A percentile compares a stretch with the other conserved stretches of the same genome.
Evolutionary conservation across 2,888 invertebrate species (phyloP).

Genomic region (Dasysyrphus albostriatus): DNA sequence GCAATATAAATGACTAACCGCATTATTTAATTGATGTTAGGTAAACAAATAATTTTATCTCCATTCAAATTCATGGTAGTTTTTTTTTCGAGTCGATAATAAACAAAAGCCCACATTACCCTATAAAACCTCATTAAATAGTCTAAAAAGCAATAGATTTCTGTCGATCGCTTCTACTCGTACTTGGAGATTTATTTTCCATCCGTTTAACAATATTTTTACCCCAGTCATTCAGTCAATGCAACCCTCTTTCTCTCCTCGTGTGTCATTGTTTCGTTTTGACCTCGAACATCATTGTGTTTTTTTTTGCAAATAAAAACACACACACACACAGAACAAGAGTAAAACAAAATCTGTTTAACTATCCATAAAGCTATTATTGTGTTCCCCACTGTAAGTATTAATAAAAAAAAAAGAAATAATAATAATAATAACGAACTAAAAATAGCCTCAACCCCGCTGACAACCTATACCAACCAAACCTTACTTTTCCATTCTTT

Average conservation of each 20-base stretch:
- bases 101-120: constrained; percentile 34
- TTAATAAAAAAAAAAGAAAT: constrained; percentile 30
- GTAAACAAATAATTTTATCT: background rate
- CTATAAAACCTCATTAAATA: constrained; percentile 28
- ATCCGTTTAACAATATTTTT: constrained; percentile 29
- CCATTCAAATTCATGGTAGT: background rate
- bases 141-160: constrained; percentile 22
- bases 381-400: constrained; percentile 47
- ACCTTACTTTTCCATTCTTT: constrained; percentile 53
- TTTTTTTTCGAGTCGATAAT: background rate
- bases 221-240: constrained; percentile 27
- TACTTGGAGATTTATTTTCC: constrained; percentile 50
- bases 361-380: constrained; percentile 71
- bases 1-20: background rate
- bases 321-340: constrained; percentile 31
- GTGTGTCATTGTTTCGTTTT: constrained; percentile 33
- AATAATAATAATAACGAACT: constrained; percentile 51
- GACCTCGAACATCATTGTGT: constrained; percentile 64
- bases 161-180: constrained; percentile 45
- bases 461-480: constrained; percentile 61
- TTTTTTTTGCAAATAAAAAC: constrained; percentile 45
- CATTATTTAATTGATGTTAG: background rate
- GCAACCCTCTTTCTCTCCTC: background rate
- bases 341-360: constrained; percentile 62
- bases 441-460: constrained; percentile 65